phyloP scores from a whole-genome alignment of 2,113 vertebrate genomes.

The Chauna torquata region DNA sequence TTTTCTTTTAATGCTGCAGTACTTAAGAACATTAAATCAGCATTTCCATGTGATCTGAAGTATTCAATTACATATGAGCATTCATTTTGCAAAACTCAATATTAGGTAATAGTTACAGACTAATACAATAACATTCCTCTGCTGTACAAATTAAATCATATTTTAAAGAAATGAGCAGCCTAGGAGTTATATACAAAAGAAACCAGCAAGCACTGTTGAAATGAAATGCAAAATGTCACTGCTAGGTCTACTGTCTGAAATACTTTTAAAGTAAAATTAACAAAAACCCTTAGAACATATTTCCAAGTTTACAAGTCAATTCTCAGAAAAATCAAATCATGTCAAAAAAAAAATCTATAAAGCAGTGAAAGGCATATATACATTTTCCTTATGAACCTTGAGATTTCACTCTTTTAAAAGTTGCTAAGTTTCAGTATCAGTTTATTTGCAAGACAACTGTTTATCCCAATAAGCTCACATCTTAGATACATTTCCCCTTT shows the following conservation, averaged over 20 bases:
- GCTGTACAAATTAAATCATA: conserved; percentile 93
- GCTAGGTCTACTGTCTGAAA: conserved; percentile 82
- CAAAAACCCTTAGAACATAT: conserved; percentile 75
- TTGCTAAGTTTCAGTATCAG: conserved; percentile 73
- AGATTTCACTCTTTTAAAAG: conserved; percentile 75
- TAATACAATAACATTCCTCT: conserved; percentile 91
- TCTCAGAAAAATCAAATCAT: conserved; percentile 81
- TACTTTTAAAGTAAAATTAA: conserved; percentile 82
- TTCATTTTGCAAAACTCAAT: conserved; percentile 83
- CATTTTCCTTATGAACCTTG: conserved; percentile 80
- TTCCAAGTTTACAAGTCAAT: conserved; percentile 85
- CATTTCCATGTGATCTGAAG: conserved; percentile 79
- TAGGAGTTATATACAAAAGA: conserved; percentile 91
- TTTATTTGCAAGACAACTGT: conserved; percentile 73
- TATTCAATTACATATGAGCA: conserved; percentile 82
- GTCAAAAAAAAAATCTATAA: conserved; percentile 80
- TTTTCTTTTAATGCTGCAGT: conserved; percentile 78
- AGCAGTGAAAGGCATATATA: conserved; percentile 91
- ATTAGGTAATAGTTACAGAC: conserved; percentile 87
- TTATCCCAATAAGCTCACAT: conserved; percentile 74
- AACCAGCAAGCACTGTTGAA: conserved; percentile 84
- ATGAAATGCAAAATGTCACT: conserved; percentile 81
- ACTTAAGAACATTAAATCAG: conserved; percentile 77
- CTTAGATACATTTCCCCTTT: conserved; percentile 75
- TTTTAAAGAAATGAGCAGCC: conserved; percentile 89